Base-by-base conservation (phyloP, 2,113 vertebrate species). In the Hippotragus niger region DNA sequence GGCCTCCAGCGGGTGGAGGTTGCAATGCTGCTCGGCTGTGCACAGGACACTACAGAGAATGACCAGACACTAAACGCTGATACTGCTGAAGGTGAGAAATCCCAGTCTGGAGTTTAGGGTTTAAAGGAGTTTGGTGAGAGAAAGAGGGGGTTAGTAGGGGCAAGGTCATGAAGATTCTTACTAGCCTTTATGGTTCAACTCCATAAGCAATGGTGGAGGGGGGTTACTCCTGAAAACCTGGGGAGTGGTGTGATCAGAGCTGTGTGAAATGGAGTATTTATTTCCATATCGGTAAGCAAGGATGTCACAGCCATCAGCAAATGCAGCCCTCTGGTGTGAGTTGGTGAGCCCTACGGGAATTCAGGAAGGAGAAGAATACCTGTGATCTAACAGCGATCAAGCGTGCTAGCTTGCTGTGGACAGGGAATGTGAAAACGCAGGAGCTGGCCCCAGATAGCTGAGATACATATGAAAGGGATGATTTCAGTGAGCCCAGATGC, bases 11-110 rank as follows among this genome's bases (percentile, higher is more conserved):
- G n/a, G 57, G 71, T 40, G 27, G 81, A 52, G 33, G 14, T 1
- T 2, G 2, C 16, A n/a, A 50, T 62, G 62, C 1, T 45, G n/a
- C 21, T 23, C 0, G 5, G 29, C 85, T 0, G 0, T 40, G 12
- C 23, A 29, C 36, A 29, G 55, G 33, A 47, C 1, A 25, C 31
- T 14, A 5, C 3, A 36, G 2, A 40, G 45, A 21, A 57, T 31
- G 17, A 67, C 4, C 40, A 12, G 12, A 45, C 4, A 7, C 3
- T 47, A 50, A 83, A 5, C 12, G 25, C 12, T 6, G 4, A 16
- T 7, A 21, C 27, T 5, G 10, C 90, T 25, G 15, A 92, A 62
- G 29, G 7, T 17, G 5, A 62, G 45, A 74, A 36, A 47, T 36
- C 25, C 31, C 8, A 3, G 27, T 47, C 57, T 80, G 36, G 25